Evolutionary conservation across 2,113 vertebrate species (phyloP), one percentile per base, ranked within the genome.

Genomic region (Hiodon alosoides): DNA sequence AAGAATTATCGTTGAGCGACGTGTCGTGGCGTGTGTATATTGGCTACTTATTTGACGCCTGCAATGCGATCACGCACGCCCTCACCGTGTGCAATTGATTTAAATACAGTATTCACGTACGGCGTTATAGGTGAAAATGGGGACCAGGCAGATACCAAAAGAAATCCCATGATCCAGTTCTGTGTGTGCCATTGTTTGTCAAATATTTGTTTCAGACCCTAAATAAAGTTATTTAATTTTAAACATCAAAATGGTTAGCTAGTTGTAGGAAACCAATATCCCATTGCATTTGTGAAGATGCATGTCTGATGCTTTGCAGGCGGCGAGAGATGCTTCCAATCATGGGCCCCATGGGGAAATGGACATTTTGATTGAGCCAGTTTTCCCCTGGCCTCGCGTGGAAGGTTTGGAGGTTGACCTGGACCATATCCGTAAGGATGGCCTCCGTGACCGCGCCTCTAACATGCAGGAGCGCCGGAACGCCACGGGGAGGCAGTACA

Each of bases 341-440:
- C 85, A 81, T 0, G 8, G 90, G 77, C 91, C 91, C 78, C 90
- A 92, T 78, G 88, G 68, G 83, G 90, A 81, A 88, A 87, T 84
- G 79, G 90, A 85, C 54, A 65, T 68, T 62, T 85, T 2, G 74
- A 91, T 97, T 85, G 96, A 94, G 83, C 95, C 97, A 1, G 94
- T 98, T 81, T 90, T 98, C 76, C 97, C 96, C 7, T 99, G 97
- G 97, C 97, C 97, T 87, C 96, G 92, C 10, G 97, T 99, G 52
- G 97, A 98, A 90, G 97, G 97, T 52, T 89, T 98, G 70, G 97
- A 99, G 90, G 97, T 99, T 46, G 94, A 99, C 87, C 93, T 99
- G 72, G 92, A 97, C 83, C 94, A 95, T 70, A 94, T 98, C 87
- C 86, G 95, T 83, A 93, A 94, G 78, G 93, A 93, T 80, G 89